Evolutionary conservation across 2,797 vertebrate genomes (phyloP), one percentile per base, ranked within the genome.

Genomic region (Cossypha heuglini): DNA sequence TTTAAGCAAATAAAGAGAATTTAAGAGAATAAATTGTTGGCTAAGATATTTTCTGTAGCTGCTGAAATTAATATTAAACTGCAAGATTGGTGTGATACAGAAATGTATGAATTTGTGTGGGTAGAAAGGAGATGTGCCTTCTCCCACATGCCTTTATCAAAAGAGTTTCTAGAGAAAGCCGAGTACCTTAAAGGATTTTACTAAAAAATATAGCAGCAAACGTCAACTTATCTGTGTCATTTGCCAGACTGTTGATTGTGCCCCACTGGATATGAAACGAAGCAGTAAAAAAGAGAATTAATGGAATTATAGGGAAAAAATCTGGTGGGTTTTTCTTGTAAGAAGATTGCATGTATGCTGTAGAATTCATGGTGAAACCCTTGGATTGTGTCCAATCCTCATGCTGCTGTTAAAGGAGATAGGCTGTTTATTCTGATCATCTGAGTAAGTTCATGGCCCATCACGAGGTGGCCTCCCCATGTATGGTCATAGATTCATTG

Each of bases 71-170:
- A 52, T 11, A 62, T 31, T 52, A 59, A 83, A 7, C 9, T 69
- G 3, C 21, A 38, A 38, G 4, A 7, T 28, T 38, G 62, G 6
- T 35, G 31, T 38, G 18, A 51, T 43, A 40, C 6, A 68, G 38
- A 84, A 86, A 48, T 26, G 2, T 28, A 63, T 45, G 14, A 40
- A 57, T 57, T 45, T 75, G 4, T 81, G 11, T 31, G 46, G 13
- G 9, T 40, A 55, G 40, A 68, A 84, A 61, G 11, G 10, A 78
- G 4, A 33, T 35, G 8, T 33, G 2, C 4, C 22, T 79, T 82
- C 55, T 61, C 9, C 4, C 3, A n/a, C 2, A 38, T 0, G 13
- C 2, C 4, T 19, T 51, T 38, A 42, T 26, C 40, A 13, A 64
- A 62, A 16, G 5, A 43, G 11, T 61, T 67, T 87, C 22, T 73